Conservation (phyloP, 2,113 vertebrate genomes). For the Mastomys coucha region DNA sequence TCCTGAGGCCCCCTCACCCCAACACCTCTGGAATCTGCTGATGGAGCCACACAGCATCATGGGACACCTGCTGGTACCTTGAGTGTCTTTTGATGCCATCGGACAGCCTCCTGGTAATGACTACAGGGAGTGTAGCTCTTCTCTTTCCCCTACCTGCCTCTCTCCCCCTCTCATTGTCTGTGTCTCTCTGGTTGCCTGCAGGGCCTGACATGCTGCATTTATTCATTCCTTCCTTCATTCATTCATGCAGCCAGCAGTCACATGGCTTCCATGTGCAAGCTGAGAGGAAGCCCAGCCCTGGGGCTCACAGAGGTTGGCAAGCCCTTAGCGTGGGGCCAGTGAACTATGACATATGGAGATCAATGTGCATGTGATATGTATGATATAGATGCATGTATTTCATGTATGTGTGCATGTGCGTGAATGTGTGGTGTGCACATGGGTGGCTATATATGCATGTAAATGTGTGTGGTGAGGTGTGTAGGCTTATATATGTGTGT, state of each 20-base stretch:
- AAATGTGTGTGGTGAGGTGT: background rate
- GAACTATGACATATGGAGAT: fast-evolving
- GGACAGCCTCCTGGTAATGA: background rate
- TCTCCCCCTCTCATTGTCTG: background rate
- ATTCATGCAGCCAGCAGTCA: background rate
- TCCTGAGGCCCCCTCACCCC: background rate
- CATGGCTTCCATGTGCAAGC: background rate
- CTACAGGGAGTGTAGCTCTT: background rate
- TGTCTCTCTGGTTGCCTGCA: too few relatives aligned
- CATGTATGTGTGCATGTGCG: too few relatives aligned
- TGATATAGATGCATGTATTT: background rate
- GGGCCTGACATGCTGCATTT: fast-evolving
- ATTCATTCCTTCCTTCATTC: background rate
- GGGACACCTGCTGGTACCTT: too few relatives aligned
- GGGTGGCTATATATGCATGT: background rate
- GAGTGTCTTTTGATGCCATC: background rate
- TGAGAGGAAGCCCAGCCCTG: background rate
- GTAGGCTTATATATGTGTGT: too few relatives aligned
- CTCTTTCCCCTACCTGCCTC: background rate
- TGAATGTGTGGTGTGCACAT: background rate
- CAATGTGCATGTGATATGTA: background rate
- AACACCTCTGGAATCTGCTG: background rate
- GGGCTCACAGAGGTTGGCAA: background rate
- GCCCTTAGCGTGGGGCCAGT: background rate
- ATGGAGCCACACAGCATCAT: background rate